Base-by-base conservation (phyloP, 1,140 invertebrate genomes). In the Oncopeltus fasciatus region DNA sequence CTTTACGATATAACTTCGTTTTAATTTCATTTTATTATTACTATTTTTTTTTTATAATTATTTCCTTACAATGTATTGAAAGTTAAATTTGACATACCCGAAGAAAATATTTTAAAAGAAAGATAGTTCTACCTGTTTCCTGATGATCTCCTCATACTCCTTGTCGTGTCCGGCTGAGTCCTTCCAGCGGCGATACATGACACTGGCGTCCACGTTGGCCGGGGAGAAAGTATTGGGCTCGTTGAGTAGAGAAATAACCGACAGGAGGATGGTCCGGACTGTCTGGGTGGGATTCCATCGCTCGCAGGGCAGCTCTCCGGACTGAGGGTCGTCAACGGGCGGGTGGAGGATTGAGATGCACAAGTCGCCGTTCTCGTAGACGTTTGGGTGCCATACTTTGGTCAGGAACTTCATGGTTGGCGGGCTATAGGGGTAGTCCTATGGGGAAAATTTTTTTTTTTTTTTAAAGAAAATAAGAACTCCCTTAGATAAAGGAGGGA, bases 281-380 rank as follows among this genome's bases (percentile, higher is more conserved):
- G 92, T 98, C 78, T 99, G 96, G 59, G 96, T 98, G 26, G 96
- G 96, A 80, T 99, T 99, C 95, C 96, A 99, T 73, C 95, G 86
- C 77, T 99, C 95, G 76, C 92, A 98, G 0, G 95, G 92, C 68
- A 98, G 75, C 75, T 99, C 96, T 4, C 95, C 95, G 68, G 90
- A 95, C 71, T 98, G 95, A 46, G 95, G 95, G 78, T 99, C 95
- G 75, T 98, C 95, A 56, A 97, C 85, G 26, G 96, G 95, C 57
- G 96, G 94, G 76, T 99, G 96, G 49, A 99, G 80, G 73, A 99
- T 99, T 65, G 93, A 97, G 77, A 99, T 98, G 77, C 96, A 99
- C 26, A 99, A 80, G 74, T 98, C 95, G 27, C 96, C 96, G 76
- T 96, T 98, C 88, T 98, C 94, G 78, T 99, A 99, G 11, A 98